Evolutionary conservation across 1,140 invertebrate species (phyloP).

Genomic region (Calliphora vicina): DNA sequence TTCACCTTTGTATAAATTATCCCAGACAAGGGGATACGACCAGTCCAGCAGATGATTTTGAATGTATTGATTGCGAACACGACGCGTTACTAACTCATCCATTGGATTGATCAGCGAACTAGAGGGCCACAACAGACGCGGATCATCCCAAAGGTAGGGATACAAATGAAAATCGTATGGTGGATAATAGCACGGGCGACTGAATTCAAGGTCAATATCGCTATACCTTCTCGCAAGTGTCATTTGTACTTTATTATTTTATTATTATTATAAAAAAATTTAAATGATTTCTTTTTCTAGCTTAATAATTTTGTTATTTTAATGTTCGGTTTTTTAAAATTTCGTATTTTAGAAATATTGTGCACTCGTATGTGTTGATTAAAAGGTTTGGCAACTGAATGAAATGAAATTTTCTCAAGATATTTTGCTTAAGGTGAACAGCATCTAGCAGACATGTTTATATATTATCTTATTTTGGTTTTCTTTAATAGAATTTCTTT

Average conservation of each 20-base stretch:
- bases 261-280: neutral
- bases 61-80: slow-evolving; percentile 55
- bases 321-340: slow-evolving; percentile 7
- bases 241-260: slow-evolving; percentile 42
- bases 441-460: neutral
- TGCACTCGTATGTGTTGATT: slow-evolving; percentile 23
- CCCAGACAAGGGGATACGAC: slow-evolving; percentile 56
- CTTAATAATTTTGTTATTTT: neutral
- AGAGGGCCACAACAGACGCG: slow-evolving; percentile 52
- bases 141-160: slow-evolving; percentile 57
- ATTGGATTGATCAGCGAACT: slow-evolving; percentile 41
- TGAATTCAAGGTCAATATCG: slow-evolving; percentile 55
- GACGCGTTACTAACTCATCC: slow-evolving; percentile 56
- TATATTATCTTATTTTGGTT: neutral
- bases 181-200: slow-evolving; percentile 50
- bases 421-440: slow-evolving; percentile 5
- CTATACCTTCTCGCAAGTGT: slow-evolving; percentile 55
- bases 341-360: neutral
- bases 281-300: neutral
- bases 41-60: slow-evolving; percentile 54
- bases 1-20: slow-evolving; percentile 66
- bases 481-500: neutral
- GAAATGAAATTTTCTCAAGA: neutral
- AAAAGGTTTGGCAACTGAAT: slow-evolving; percentile 32
- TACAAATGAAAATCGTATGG: slow-evolving; percentile 56